Conservation (phyloP, 2,113 vertebrate species). For the Perca fluviatilis region DNA sequence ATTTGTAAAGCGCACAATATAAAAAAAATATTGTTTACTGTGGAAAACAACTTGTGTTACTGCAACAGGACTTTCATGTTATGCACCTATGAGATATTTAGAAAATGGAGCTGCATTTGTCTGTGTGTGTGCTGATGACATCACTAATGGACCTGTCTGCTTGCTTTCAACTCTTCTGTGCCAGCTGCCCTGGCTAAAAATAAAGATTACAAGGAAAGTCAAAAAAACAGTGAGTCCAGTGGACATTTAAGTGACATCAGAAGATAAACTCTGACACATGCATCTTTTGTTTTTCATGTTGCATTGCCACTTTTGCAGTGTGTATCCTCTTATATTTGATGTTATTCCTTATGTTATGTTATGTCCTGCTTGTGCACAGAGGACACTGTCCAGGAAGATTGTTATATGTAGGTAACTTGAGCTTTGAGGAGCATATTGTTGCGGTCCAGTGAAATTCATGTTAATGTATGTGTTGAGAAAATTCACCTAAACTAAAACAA, state of each 20-base stretch:
- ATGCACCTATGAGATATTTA: background rate
- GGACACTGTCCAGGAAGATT: background rate
- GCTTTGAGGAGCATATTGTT: background rate
- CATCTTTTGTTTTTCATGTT: slow-evolving; percentile 20
- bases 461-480: background rate
- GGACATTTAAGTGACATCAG: slow-evolving; percentile 31
- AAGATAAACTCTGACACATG: slow-evolving; percentile 39
- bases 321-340: background rate
- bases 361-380: background rate
- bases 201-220: slow-evolving; percentile 68
- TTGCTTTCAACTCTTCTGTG: slow-evolving; percentile 32
- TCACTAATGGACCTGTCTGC: slow-evolving; percentile 28
- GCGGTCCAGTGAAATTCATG: background rate
- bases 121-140: slow-evolving; percentile 3
- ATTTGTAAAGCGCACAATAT: slow-evolving; percentile 34
- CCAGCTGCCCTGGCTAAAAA: slow-evolving; percentile 75
- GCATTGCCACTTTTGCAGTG: background rate
- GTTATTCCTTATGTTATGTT: background rate
- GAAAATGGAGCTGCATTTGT: background rate
- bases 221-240: slow-evolving; percentile 28
- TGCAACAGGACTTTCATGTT: slow-evolving; percentile 10
- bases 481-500: background rate
- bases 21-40: slow-evolving; percentile 17
- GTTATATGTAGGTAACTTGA: background rate
- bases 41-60: background rate